These are phyloP conservation scores for Sympetrum striolatum DNA, from an alignment of 2,888 invertebrate species.

Conservation along the genomic window DNA sequence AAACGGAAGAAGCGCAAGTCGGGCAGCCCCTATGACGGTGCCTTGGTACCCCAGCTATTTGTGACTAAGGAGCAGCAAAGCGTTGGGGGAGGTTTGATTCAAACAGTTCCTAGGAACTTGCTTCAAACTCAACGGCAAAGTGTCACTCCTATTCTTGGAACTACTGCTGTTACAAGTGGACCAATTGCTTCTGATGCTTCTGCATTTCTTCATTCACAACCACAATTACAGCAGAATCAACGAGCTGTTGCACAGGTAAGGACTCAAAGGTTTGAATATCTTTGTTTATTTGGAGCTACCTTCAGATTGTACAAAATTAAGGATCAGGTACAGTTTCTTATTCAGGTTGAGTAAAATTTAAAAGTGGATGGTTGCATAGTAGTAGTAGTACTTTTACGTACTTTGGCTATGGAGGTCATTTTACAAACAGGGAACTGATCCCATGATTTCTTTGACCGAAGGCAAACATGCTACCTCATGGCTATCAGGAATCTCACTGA, in stretches of 20 bases:
- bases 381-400: too few species aligned
- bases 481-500: too few species aligned
- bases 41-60: conserved; percentile 71
- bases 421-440: too few species aligned
- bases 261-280: neutral
- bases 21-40: conserved; percentile 66
- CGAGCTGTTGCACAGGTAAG: conserved; percentile 13
- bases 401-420: too few species aligned
- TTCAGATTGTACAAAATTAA: too few species aligned
- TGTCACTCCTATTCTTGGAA: neutral
- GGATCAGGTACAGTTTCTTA: too few species aligned
- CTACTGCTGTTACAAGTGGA: neutral
- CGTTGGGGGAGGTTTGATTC: neutral
- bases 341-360: too few species aligned
- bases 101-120: neutral
- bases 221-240: conserved; percentile 13
- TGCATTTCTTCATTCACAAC: neutral
- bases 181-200: conserved; percentile 5
- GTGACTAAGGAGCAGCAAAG: conserved; percentile 65
- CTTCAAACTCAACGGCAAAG: conserved; percentile 10
- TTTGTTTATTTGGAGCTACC: too few species aligned
- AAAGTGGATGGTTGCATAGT: too few species aligned
- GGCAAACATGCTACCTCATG: too few species aligned
- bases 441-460: too few species aligned
- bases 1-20: conserved; percentile 53